Evolutionary conservation across 2,113 vertebrate species (phyloP).

Genomic region (Hypomesus transpacificus): DNA sequence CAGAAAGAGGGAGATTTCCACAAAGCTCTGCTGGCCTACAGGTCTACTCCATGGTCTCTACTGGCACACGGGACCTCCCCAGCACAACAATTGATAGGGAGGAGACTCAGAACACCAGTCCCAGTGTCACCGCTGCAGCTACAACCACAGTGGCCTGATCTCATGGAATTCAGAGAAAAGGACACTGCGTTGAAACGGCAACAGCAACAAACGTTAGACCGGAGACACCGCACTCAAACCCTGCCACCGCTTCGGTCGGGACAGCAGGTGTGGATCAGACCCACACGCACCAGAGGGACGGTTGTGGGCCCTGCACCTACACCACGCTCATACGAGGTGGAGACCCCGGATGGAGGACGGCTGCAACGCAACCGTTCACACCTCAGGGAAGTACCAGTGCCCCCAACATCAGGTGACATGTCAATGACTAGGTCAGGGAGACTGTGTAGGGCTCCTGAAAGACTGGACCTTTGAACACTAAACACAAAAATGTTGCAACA

Average conservation of each 20-base stretch:
- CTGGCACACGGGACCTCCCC: conserved; percentile 27
- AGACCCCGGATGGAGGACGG: background rate
- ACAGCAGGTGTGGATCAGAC: conserved; percentile 26
- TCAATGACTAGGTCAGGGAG: conserved; percentile 4
- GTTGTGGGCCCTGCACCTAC: conserved; percentile 4
- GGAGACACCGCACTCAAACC: background rate
- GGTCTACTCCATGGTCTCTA: conserved; percentile 8
- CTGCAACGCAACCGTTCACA: background rate
- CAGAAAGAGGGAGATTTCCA: background rate
- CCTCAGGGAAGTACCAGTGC: background rate
- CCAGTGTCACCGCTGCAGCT: conserved; percentile 3
- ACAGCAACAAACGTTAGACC: conserved; percentile 5
- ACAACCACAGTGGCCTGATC: conserved; percentile 5
- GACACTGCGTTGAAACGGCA: conserved; percentile 9
- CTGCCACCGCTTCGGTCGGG: conserved; percentile 19
- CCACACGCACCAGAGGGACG: background rate
- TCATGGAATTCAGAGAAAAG: conserved; percentile 9
- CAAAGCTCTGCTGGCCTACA: conserved; percentile 17
- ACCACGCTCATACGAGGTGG: conserved; percentile 6
- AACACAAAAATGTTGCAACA: too few species aligned
- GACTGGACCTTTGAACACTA: conserved; percentile 7
- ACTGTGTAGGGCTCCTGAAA: conserved; percentile 14
- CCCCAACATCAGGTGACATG: background rate
- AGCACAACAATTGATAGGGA: conserved; percentile 16
- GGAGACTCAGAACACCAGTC: conserved; percentile 12